phyloP scores from a whole-genome alignment of 2,113 vertebrate species.

The Desmodus rotundus region DNA sequence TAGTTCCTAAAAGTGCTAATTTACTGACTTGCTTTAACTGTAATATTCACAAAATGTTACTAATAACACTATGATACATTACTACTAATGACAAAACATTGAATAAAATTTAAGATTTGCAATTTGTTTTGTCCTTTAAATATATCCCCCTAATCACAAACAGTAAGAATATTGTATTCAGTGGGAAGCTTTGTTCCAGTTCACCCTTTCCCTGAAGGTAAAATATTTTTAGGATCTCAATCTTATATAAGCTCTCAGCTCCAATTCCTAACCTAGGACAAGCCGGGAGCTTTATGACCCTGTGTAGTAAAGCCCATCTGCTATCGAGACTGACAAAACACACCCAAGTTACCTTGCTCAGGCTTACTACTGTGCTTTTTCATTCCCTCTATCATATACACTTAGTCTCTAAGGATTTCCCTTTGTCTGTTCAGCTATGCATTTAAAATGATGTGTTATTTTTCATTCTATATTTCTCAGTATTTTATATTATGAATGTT shows the following conservation, averaged over 20 bases:
- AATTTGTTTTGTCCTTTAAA: neutral
- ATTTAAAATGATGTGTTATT: slow-evolving; percentile 7
- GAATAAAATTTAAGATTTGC: neutral
- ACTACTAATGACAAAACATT: neutral
- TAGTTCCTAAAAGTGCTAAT: neutral
- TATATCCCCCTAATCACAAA: neutral
- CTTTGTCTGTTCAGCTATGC: neutral
- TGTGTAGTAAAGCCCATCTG: neutral
- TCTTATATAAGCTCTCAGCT: neutral
- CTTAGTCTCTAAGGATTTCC: neutral
- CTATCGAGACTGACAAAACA: neutral
- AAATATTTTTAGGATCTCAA: slow-evolving; percentile 8
- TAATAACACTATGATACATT: neutral
- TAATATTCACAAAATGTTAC: neutral
- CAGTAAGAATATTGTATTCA: neutral
- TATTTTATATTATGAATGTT: neutral
- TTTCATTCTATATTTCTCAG: neutral
- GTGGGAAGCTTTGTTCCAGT: slow-evolving; percentile 17
- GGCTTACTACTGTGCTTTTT: neutral
- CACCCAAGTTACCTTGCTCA: neutral
- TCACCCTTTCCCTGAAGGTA: neutral
- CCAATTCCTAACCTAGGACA: neutral
- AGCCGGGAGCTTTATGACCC: neutral
- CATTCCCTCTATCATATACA: neutral
- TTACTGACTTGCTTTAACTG: neutral